Evolutionary conservation across 2,888 invertebrate genomes (phyloP), one percentile per base, ranked within the genome.

Genomic region (Drosophila siamana): DNA sequence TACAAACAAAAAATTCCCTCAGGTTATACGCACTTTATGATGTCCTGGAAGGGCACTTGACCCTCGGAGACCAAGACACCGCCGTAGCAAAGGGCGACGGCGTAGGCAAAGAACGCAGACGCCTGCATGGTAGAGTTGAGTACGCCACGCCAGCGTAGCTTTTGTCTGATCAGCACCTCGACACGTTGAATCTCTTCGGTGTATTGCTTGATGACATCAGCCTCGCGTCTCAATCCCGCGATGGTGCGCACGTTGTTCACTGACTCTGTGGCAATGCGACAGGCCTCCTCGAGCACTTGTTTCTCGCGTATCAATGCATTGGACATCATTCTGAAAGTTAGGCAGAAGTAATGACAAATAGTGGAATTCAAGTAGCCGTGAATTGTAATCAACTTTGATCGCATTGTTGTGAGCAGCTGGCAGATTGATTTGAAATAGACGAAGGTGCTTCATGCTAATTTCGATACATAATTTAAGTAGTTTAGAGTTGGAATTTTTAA

Each of bases 101-200:
- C 95, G 88, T 96, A 96, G 0, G 95, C 95, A 46, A 95, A 94
- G 76, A 95, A 95, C 0, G 96, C 95, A 15, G 95, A 94, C 0
- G 95, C 94, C 90, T 95, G 95, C 0, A 96, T 95, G 65, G 95
- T 94, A 0, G 95, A 94, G 91, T 95, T 96, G 7, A 96, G 95
- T 5, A 94, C 74, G 2, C 96, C 96, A 4, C 96, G 93, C 89
- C 94, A 93, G 6, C 94, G 93, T 26, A 95, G 92, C 63, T 94
- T 94, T 52, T 92, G 92, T 46, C 92, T 92, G 0, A 94, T 94
- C 0, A 93, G 92, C 11, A 87, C 74, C 24, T 94, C 93, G 1
- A 94, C 93, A 33, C 92, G 90, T 0, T 89, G 84, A 41, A 96
- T 92, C 38, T 95, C 95, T 0, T 92, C 91, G 19, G 93, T 92